A percentile compares a stretch with the other conserved stretches of the same genome.
phyloP scores from a whole-genome alignment of 2,888 invertebrate genomes.

The Pinctada fucata region DNA sequence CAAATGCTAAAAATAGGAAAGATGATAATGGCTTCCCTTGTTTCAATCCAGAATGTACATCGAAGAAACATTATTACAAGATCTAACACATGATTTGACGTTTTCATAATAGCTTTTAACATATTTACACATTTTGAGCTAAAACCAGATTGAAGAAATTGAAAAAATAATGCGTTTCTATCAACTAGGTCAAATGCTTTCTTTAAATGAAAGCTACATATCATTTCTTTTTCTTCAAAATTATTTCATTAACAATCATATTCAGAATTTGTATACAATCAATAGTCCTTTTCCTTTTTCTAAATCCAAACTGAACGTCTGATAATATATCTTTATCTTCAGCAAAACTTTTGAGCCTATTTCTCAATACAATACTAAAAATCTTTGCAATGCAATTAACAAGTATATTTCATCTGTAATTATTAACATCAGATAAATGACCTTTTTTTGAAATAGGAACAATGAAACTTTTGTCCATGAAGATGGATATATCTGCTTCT shows the following conservation, averaged over 20 bases:
- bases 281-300: neutral
- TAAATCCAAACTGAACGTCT: slow-evolving; percentile 3
- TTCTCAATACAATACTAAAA: neutral
- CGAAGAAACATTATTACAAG: neutral
- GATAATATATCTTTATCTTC: neutral
- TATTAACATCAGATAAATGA: neutral
- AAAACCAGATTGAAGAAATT: slow-evolving; percentile 1
- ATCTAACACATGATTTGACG: neutral
- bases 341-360: neutral
- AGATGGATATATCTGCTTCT: too few species aligned
- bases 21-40: neutral
- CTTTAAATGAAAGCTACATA: neutral
- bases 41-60: neutral
- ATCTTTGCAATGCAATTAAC: neutral
- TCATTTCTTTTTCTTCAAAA: neutral
- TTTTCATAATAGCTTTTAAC: neutral
- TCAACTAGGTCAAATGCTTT: neutral
- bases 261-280: slow-evolving; percentile 1
- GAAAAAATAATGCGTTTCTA: neutral
- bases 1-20: neutral
- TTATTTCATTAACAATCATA: neutral
- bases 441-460: slow-evolving; percentile 1
- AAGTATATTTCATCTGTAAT: neutral
- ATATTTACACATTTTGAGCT: slow-evolving; percentile 4
- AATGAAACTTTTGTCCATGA: too few species aligned